Evolutionary conservation across 2,797 vertebrate genomes (phyloP), one percentile per base, ranked within the genome.

Genomic region (Triplophysa yarkandensis): DNA sequence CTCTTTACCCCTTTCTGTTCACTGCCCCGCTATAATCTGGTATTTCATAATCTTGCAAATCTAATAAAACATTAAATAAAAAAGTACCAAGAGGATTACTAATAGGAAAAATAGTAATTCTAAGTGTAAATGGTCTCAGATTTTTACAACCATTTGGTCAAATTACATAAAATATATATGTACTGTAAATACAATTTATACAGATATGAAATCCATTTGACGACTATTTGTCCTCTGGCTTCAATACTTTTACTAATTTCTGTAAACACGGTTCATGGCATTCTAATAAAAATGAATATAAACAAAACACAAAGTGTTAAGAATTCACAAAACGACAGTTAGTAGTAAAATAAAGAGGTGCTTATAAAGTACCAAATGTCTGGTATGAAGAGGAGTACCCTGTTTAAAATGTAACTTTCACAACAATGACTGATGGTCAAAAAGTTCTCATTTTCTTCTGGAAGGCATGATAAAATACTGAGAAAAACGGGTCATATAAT

Each of bases 111-210:
- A 80, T 76, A 44, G 63, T 39, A 39, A 39, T 39, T 39, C 6
- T 67, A 43, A 21, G 52, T 66, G 43, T 77, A 79, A 80, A 76
- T 14, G 74, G 36, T 85, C 79, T 79, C 64, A 67, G 17, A 74
- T 79, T 76, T 71, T 78, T 64, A 62, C 63, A 82, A 85, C 78
- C 41, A 61, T 88, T 89, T 91, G 88, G 89, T 89, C 90, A 84
- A 75, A 75, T 81, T 85, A 81, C 77, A 83, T 80, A 81, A 83
- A 69, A 85, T 81, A 70, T 68, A 65, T 77, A 70, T 72, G 63
- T n/a, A n/a, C n/a, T n/a, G n/a, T 84, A 57, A 71, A 73, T 66
- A 81, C 75, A 73, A 44, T 81, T 77, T 81, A 63, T 80, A 85
- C 77, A 81, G 76, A 80, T 27, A 54, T 78, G 68, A 78, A 82